A percentile compares a stretch with the other conserved stretches of the same genome.
Evolutionary conservation across 2,888 invertebrate species (phyloP).

Genomic region (Dioctria rufipes): DNA sequence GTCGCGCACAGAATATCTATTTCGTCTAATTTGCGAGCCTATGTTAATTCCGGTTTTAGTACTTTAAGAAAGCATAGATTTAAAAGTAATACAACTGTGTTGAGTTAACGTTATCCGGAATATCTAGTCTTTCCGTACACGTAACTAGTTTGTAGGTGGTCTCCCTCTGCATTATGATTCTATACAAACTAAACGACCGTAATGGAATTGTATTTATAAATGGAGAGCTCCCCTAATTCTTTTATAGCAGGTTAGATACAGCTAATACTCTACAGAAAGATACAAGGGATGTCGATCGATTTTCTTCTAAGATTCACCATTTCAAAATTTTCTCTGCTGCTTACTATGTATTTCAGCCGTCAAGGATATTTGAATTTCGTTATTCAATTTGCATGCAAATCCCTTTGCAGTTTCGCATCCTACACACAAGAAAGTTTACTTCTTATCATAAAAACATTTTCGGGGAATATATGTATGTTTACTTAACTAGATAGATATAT

Average conservation of each 20-base stretch:
- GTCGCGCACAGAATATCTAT: conserved; percentile 21
- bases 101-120: neutral
- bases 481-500: conserved; percentile 3
- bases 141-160: conserved; percentile 12
- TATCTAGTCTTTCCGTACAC: neutral
- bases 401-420: conserved; percentile 46
- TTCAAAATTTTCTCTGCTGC: conserved; percentile 40
- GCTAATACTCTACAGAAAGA: conserved; percentile 10
- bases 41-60: conserved; percentile 24
- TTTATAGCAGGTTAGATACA: neutral
- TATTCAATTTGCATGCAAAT: conserved; percentile 55
- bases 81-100: conserved; percentile 31
- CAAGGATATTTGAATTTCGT: conserved; percentile 52
- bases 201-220: conserved; percentile 30
- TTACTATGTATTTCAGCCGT: conserved; percentile 10
- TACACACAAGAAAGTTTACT: neutral
- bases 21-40: conserved; percentile 37
- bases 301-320: conserved; percentile 48
- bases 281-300: conserved; percentile 23
- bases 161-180: conserved; percentile 28
- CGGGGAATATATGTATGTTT: neutral
- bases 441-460: conserved; percentile 14
- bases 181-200: neutral
- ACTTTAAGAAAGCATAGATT: neutral
- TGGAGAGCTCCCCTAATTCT: conserved; percentile 13